Percentiles rank a stretch among this genome's conserved stretches.
These are phyloP conservation scores for Lepidurus packardi DNA, from an alignment of 1,140 invertebrate species.

Conservation along the genomic window DNA sequence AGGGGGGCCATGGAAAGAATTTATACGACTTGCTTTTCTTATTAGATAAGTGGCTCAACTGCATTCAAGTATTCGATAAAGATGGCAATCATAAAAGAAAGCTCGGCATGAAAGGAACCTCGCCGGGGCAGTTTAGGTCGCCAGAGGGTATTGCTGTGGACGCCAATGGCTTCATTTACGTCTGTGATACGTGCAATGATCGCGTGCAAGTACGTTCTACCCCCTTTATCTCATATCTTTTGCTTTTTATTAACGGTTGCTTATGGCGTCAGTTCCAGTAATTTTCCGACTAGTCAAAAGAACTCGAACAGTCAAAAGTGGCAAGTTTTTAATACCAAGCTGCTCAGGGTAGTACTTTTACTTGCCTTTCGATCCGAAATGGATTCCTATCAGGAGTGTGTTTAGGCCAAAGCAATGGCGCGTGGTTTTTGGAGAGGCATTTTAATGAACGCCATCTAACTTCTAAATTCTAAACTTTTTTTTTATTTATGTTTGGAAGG, in stretches of 20 bases:
- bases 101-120: slow-evolving; percentile 58
- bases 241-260: slow-evolving; percentile 3
- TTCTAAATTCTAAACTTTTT: neutral
- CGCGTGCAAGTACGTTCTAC: slow-evolving; percentile 49
- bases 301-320: too few species aligned
- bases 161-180: slow-evolving; percentile 57
- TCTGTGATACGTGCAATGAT: slow-evolving; percentile 71
- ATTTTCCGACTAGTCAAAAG: neutral
- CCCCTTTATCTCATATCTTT: neutral
- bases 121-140: slow-evolving; percentile 56
- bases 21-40: slow-evolving; percentile 36
- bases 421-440: neutral
- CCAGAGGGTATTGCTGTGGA: slow-evolving; percentile 65
- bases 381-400: neutral
- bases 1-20: neutral
- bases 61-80: slow-evolving; percentile 65
- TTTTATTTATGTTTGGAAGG: neutral
- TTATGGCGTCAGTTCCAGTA: neutral
- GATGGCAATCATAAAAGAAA: slow-evolving; percentile 54
- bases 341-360: slow-evolving; percentile 30
- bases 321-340: slow-evolving; percentile 11
- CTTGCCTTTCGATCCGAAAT: slow-evolving; percentile 29
- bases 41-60: slow-evolving; percentile 65
- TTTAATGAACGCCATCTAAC: neutral
- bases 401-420: neutral